phyloP scores from a whole-genome alignment of 2,888 invertebrate genomes.

The Brachypalpus laphriformis region DNA sequence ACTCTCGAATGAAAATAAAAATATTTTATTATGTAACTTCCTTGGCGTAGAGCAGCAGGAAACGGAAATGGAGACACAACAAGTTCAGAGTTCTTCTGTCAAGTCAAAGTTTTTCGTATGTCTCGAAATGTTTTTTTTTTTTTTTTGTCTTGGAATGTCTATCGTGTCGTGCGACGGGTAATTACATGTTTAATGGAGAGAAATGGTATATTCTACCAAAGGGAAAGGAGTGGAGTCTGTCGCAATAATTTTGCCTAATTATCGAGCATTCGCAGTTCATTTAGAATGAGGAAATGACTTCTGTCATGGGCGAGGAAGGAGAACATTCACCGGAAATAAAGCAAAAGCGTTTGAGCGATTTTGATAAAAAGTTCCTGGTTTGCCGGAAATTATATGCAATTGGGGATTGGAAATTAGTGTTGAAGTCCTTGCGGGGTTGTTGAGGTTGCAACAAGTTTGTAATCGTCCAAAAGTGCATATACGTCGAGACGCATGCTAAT shows the following conservation, averaged over 20 bases:
- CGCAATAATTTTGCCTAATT: constrained; percentile 63
- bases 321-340: constrained; percentile 41
- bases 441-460: too few species aligned
- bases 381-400: constrained; percentile 3
- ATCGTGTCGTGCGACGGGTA: constrained; percentile 5
- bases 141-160: background rate
- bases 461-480: too few species aligned
- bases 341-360: background rate
- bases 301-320: background rate
- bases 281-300: constrained; percentile 34
- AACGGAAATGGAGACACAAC: constrained; percentile 61
- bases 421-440: too few species aligned
- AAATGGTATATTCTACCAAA: constrained; percentile 42
- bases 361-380: background rate
- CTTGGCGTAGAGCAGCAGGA: constrained; percentile 8
- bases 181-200: constrained; percentile 62
- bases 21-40: constrained; percentile 11
- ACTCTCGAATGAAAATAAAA: constrained; percentile 57
- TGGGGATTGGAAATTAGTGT: too few species aligned
- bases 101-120: constrained; percentile 22
- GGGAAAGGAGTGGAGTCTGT: constrained; percentile 14
- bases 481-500: too few species aligned
- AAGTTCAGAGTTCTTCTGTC: constrained; percentile 54
- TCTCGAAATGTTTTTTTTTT: constrained; percentile 10
- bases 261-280: constrained; percentile 65